Base-by-base conservation (phyloP, 2,888 invertebrate genomes). In the Lumbricus terrestris region DNA sequence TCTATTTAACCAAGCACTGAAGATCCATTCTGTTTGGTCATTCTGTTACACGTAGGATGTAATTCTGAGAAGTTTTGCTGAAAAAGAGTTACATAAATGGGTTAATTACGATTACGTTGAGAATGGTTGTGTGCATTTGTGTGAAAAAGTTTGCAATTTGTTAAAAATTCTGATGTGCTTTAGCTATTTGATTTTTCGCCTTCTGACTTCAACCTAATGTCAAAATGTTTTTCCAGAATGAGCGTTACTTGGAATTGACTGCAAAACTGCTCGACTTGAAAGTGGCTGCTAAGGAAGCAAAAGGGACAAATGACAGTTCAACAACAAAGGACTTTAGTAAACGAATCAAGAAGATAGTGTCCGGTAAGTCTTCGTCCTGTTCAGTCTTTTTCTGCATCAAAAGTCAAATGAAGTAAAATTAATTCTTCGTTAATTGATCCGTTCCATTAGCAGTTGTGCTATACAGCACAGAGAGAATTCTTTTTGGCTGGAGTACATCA, bases 261-360 rank as follows among this genome's bases (percentile, higher is more conserved):
- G 93, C 93, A 8, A 92, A 93, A 88, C 90, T 94, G 20, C 91
- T 93, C 42, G 94, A 94, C 91, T 92, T 93, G 18, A 94, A 93
- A 90, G 92, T 91, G 38, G 92, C 92, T 34, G 94, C 94, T 20
- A 90, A 92, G 13, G 92, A 92, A 37, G 93, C 94, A 13, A 94
- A 94, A 91, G 91, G 91, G 40, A 91, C 92, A 20, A 93, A 93
- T 6, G 92, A 93, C 90, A 93, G 93, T 90, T 88, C 91, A 1
- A 92, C 91, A 40, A 93, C 93, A 88, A 93, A 93, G 42, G 93
- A 93, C 83, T 88, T 93, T 0, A 93, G 93, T 1, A 93, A 93
- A 89, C 92, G 90, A 69, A 93, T 94, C 69, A 92, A 92, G n/a
- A 92, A 93, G 83, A 90, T 93, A 29, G 92, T 92, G 34, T 90